Base-by-base conservation (phyloP, 2,113 vertebrate genomes). In the Podarcis raffonei region DNA sequence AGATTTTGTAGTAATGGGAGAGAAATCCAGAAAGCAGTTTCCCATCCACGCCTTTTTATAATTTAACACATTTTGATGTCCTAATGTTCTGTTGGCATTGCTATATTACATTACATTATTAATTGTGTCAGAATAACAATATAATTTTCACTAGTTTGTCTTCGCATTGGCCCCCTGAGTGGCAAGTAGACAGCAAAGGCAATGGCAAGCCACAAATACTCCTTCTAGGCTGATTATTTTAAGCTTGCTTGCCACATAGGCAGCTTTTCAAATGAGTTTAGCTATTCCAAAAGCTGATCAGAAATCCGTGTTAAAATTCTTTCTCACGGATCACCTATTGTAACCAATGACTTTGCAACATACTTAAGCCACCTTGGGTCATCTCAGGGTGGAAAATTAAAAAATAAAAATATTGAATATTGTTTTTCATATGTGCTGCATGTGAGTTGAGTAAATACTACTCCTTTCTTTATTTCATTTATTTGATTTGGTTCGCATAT, bases 241-340 rank as follows among this genome's bases (percentile, higher is more conserved):
- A 62, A 92, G 22, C 39, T 89, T 71, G 62, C 91, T 84, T 83
- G 80, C 1, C 30, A n/a, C 85, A 86, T 87, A 84, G 92, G 76
- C 32, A 82, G 76, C 90, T 90, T 81, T 81, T 22, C 81, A 89
- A 89, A 90, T 89, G 4, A 68, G 30, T 92, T 90, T 89, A 16
- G 27, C 27, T 87, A 42, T 86, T 91, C 9, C 16, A 57, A 88
- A 62, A 84, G 48, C 1, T 7, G 62, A 15, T 87, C 75, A 20
- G 25, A 86, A 68, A n/a, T 86, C 62, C 35, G 20, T 75, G 7
- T 83, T 88, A 88, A 83, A 74, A 32, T 85, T 91, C 2, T 87
- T 16, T 57, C 87, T 86, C 1, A 83, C 71, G 5, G 69, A 87
- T 91, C 27, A 81, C 3, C 18, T 90, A 65, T 65, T 65, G 23